These are phyloP conservation scores for Dryococelus australis DNA, from an alignment of 2,888 invertebrate genomes.

Conservation along the genomic window DNA sequence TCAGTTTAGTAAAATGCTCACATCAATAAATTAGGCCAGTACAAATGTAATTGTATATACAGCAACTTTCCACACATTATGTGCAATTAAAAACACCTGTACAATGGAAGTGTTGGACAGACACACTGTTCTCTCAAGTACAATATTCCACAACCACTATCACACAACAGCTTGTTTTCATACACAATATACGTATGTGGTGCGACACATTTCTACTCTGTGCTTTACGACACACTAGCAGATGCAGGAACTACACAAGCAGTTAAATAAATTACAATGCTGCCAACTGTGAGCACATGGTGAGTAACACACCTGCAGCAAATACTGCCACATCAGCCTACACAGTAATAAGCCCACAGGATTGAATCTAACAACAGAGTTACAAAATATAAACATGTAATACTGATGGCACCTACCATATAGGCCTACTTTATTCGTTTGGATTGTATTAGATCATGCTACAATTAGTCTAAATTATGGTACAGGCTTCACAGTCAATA, in stretches of 20 bases:
- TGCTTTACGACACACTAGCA: background rate
- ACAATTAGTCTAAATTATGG: background rate
- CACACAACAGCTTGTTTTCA: background rate
- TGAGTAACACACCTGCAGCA: background rate
- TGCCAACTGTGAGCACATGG: background rate
- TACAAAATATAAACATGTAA: background rate
- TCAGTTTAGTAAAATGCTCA: constrained; percentile 21
- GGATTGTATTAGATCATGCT: background rate
- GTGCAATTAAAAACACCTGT: background rate
- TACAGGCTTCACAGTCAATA: background rate
- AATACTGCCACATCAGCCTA: background rate
- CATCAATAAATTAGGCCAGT: constrained; percentile 33
- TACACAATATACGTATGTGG: background rate
- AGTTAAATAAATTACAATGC: background rate
- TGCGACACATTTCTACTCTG: background rate
- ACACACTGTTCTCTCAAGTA: background rate
- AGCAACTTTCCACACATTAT: background rate
- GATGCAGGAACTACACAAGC: background rate
- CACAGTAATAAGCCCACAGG: background rate
- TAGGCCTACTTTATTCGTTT: background rate
- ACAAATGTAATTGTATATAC: background rate
- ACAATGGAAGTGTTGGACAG: background rate
- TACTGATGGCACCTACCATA: background rate
- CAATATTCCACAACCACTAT: constrained; percentile 10
- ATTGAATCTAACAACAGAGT: background rate